Evolutionary conservation across 2,888 invertebrate genomes (phyloP).

Genomic region (Limnephilus marmoratus): DNA sequence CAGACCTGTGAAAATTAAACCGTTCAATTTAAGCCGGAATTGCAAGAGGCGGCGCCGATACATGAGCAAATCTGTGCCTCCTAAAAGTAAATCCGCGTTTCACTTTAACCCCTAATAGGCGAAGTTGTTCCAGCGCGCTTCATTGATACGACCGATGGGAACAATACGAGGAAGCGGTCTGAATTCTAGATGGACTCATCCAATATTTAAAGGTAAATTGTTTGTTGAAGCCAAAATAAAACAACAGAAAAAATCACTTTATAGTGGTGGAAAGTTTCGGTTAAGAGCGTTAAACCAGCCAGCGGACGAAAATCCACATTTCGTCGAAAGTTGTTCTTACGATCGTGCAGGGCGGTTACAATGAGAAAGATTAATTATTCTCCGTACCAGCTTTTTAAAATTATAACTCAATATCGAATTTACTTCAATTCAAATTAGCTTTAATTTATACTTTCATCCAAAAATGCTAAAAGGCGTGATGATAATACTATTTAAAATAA

Average conservation of each 20-base stretch:
- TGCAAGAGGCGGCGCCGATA: not conserved
- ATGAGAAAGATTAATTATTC: too few relatives aligned
- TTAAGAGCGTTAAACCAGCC: too few relatives aligned
- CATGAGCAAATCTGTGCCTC: not conserved
- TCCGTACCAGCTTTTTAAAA: too few relatives aligned
- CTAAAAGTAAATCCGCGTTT: conserved; percentile 22
- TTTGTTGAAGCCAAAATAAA: not conserved
- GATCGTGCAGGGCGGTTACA: too few relatives aligned
- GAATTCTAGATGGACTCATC: conserved; percentile 28
- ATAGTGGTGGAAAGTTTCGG: not conserved
- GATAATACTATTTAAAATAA: too few relatives aligned
- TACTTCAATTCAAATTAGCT: too few relatives aligned
- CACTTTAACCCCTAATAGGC: conserved; percentile 14
- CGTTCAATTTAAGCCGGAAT: not conserved
- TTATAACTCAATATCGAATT: too few relatives aligned
- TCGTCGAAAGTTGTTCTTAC: too few relatives aligned
- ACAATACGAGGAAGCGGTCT: conserved; percentile 18
- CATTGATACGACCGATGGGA: conserved; percentile 33
- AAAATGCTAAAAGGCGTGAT: too few relatives aligned
- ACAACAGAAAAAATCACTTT: not conserved
- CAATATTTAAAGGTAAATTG: conserved; percentile 25
- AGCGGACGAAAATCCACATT: too few relatives aligned
- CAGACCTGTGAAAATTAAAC: not conserved
- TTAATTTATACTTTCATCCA: too few relatives aligned
- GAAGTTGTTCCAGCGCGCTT: conserved; percentile 18